Conservation (phyloP, 2,113 vertebrate species). For the Scalopus aquaticus region DNA sequence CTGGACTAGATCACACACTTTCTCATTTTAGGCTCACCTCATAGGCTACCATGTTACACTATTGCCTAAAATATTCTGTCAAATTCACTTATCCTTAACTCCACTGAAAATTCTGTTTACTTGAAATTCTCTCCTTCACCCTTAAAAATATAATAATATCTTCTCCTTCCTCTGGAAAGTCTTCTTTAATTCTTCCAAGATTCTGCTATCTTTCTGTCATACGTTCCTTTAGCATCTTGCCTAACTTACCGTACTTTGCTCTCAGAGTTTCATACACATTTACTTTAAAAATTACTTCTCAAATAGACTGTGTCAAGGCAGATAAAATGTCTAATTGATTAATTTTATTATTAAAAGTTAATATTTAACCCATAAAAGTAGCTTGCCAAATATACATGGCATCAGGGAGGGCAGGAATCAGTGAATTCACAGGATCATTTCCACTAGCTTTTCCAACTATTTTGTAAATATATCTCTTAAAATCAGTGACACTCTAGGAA, state of each 20-base stretch:
- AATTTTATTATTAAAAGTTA: neutral
- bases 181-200: neutral
- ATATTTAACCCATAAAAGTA: neutral
- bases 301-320: neutral
- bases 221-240: neutral
- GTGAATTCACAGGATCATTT: neutral
- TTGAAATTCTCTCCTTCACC: neutral
- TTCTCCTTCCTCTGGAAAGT: neutral
- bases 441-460: neutral
- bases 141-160: neutral
- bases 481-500: neutral
- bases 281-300: conserved; percentile 1
- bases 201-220: neutral
- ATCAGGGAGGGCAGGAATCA: neutral
- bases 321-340: neutral
- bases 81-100: neutral
- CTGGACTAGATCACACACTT: neutral
- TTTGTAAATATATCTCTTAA: neutral
- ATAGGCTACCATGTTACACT: neutral
- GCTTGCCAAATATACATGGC: neutral
- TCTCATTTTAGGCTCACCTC: neutral
- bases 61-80: neutral
- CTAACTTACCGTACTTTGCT: neutral
- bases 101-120: neutral
- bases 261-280: neutral